Conservation (phyloP, 2,113 vertebrate species). For the Pelodiscus sinensis region DNA sequence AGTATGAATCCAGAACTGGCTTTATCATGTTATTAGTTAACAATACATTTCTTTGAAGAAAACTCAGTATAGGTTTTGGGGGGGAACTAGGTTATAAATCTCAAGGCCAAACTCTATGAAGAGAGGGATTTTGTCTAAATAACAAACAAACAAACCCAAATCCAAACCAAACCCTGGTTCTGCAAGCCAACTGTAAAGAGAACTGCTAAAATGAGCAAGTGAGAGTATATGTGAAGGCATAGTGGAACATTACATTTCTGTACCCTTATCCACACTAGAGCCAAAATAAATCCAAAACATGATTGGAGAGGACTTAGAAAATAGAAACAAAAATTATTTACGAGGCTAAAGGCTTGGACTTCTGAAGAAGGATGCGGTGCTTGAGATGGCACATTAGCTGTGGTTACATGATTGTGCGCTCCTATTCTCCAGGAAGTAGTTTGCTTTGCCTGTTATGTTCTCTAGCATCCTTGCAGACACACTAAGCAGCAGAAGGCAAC, state of each 20-base stretch:
- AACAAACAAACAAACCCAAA: neutral
- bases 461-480: neutral
- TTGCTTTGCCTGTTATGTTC: neutral
- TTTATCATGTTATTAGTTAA: conserved; percentile 8
- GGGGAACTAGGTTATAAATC: neutral
- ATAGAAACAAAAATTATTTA: neutral
- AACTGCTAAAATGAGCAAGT: neutral
- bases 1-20: neutral
- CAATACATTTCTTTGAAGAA: neutral
- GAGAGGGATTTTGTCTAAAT: conserved; percentile 17
- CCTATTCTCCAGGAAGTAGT: neutral
- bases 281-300: neutral
- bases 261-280: neutral
- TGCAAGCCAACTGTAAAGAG: neutral
- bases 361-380: neutral
- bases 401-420: neutral
- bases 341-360: neutral
- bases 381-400: neutral
- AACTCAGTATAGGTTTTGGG: neutral
- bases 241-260: neutral
- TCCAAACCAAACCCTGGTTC: neutral
- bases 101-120: neutral
- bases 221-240: neutral
- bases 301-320: neutral
- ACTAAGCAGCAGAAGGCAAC: neutral